Evolutionary conservation across 2,888 invertebrate species (phyloP).

Genomic region (Chymomyza caudatula): DNA sequence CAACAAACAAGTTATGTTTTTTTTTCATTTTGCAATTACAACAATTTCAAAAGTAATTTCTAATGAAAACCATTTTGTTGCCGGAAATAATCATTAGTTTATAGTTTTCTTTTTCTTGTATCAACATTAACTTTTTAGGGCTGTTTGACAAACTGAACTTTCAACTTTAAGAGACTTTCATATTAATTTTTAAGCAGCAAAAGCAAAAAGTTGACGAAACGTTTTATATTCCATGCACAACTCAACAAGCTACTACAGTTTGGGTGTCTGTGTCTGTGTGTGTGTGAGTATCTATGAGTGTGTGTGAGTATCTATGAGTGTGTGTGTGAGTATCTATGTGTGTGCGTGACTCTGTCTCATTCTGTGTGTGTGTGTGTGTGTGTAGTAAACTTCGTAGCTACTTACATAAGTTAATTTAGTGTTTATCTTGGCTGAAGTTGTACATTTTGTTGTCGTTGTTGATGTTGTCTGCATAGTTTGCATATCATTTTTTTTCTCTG

Average conservation of each 20-base stretch:
- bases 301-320: no score
- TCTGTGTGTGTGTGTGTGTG: slow-evolving; percentile 5
- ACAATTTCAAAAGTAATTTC: not conserved
- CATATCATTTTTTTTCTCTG: not conserved
- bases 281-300: no score
- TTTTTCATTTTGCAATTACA: not conserved
- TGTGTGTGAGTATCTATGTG: not conserved
- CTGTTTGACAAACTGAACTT: not conserved
- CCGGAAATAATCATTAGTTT: not conserved
- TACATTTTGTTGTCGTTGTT: slow-evolving; percentile 14
- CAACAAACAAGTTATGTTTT: no score
- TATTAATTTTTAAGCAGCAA: not conserved
- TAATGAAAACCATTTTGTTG: not conserved
- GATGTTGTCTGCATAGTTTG: slow-evolving; percentile 1
- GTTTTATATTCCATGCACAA: not conserved
- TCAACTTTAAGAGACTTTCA: not conserved
- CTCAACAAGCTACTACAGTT: not conserved
- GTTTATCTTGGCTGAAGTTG: slow-evolving; percentile 54
- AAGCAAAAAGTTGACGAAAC: not conserved
- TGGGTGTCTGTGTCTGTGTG: not conserved
- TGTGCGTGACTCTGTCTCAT: not conserved
- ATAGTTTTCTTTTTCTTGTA: not conserved
- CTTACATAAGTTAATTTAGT: slow-evolving; percentile 67
- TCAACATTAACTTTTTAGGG: not conserved
- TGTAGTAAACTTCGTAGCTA: slow-evolving; percentile 22